phyloP scores from a whole-genome alignment of 2,888 invertebrate genomes.

The Lepidochitona cinerea region DNA sequence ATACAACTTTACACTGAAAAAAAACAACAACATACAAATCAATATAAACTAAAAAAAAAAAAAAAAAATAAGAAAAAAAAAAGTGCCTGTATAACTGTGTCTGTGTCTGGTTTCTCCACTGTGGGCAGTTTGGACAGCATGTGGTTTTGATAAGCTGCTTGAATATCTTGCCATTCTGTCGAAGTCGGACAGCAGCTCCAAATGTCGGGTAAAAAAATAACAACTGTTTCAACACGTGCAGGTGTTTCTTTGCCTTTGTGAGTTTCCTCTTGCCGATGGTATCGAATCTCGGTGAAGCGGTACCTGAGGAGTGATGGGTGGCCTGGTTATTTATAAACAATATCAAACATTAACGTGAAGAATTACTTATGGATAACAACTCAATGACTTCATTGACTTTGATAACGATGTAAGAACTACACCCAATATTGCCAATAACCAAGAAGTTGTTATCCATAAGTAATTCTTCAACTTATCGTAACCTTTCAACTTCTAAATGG shows the following conservation, averaged over 20 bases:
- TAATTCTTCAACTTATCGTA: too few relatives aligned
- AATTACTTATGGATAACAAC: too few relatives aligned
- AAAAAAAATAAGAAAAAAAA: not conserved
- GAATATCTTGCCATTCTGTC: conserved; percentile 88
- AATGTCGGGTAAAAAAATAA: conserved; percentile 98
- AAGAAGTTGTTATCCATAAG: too few relatives aligned
- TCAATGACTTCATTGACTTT: too few relatives aligned
- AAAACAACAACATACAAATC: too few relatives aligned
- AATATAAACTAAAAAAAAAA: not conserved
- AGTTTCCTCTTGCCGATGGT: conserved; percentile 89
- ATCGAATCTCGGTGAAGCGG: conserved; percentile 99
- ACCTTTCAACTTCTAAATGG: too few relatives aligned
- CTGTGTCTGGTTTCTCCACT: conserved; percentile 72
- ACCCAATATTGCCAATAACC: too few relatives aligned
- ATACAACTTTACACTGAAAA: too few relatives aligned
- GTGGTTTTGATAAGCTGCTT: conserved; percentile 82
- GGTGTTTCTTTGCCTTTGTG: conserved; percentile 77
- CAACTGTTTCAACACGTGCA: conserved; percentile 95
- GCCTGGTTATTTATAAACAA: too few relatives aligned
- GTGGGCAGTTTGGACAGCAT: conserved; percentile 76
- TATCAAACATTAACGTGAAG: too few relatives aligned
- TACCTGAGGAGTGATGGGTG: conserved; percentile 84
- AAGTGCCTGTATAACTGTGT: conserved; percentile 64
- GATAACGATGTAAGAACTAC: too few relatives aligned
- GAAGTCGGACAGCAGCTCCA: conserved; percentile 94